Percentiles rank a stretch among this genome's conserved stretches.
phyloP scores from a whole-genome alignment of 2,113 vertebrate genomes.

The Alligator sinensis region DNA sequence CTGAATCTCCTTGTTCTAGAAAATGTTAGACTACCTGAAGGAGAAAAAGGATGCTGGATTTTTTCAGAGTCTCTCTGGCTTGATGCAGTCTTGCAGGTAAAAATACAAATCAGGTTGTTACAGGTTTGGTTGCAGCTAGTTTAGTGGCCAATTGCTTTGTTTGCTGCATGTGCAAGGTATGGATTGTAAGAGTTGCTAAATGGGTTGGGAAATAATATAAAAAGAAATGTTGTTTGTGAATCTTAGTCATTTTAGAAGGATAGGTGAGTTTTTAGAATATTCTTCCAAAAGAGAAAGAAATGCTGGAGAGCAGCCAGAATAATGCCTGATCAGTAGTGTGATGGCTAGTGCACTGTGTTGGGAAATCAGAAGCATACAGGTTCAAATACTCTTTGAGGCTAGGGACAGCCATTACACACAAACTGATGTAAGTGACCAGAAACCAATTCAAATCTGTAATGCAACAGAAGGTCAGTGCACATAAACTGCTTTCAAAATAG shows the following conservation, averaged over 20 bases:
- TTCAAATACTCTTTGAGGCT: too few relatives aligned
- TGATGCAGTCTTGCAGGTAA: conserved; percentile 99
- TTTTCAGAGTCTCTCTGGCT: conserved; percentile 95
- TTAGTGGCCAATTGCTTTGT: background rate
- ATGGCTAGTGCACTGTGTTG: too few relatives aligned
- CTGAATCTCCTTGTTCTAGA: conserved; percentile 78
- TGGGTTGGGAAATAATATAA: background rate
- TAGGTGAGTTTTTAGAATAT: background rate
- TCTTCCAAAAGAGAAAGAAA: background rate
- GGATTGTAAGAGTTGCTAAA: background rate
- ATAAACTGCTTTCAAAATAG: too few relatives aligned
- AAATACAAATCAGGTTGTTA: background rate
- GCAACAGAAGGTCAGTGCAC: too few relatives aligned
- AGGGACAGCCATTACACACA: too few relatives aligned
- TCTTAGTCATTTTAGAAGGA: background rate
- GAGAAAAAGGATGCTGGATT: conserved; percentile 97
- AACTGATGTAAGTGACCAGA: too few relatives aligned
- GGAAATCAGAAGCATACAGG: too few relatives aligned
- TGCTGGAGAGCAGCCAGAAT: background rate
- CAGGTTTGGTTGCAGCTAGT: background rate
- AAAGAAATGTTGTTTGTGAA: background rate
- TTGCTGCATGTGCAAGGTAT: background rate
- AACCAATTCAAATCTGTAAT: too few relatives aligned
- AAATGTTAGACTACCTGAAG: conserved; percentile 98
- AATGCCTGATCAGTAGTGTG: too few relatives aligned